Conservation (phyloP, 2,113 vertebrate species). For the Spilogale gracilis region DNA sequence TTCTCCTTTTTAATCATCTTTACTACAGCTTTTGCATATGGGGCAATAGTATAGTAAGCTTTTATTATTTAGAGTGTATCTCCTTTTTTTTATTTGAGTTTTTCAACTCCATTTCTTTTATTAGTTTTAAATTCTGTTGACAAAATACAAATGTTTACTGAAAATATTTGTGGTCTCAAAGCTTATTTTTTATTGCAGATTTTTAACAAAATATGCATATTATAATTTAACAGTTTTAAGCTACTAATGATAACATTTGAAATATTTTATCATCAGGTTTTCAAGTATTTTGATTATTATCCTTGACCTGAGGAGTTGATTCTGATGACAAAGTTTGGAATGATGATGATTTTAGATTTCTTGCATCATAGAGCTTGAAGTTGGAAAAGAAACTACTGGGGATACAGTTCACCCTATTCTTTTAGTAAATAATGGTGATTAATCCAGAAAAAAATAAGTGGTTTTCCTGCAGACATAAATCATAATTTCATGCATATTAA, state of each 20-base stretch:
- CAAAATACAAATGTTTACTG: slow-evolving; percentile 75
- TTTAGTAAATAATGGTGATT: background rate
- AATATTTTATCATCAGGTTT: background rate
- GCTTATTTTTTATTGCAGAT: background rate
- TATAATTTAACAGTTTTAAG: background rate
- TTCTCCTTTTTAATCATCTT: slow-evolving; percentile 88
- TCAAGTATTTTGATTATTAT: slow-evolving; percentile 3
- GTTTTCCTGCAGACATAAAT: background rate
- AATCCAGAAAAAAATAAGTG: background rate
- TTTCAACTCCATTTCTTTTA: slow-evolving; percentile 72
- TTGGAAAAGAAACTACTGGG: background rate
- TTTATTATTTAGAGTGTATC: slow-evolving; percentile 83
- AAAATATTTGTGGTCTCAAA: slow-evolving; percentile 56
- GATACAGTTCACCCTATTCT: background rate
- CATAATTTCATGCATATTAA: background rate
- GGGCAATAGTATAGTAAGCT: slow-evolving; percentile 84
- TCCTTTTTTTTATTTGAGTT: slow-evolving; percentile 49
- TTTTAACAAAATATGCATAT: background rate
- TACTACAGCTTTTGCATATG: slow-evolving; percentile 85
- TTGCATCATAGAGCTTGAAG: background rate
- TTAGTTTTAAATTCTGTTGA: slow-evolving; percentile 74
- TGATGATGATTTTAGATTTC: background rate
- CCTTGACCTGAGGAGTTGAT: background rate
- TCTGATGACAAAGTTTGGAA: background rate
- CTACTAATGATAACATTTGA: background rate